phyloP scores from a whole-genome alignment of 2,113 vertebrate genomes.

The Brienomyrus brachyistius region DNA sequence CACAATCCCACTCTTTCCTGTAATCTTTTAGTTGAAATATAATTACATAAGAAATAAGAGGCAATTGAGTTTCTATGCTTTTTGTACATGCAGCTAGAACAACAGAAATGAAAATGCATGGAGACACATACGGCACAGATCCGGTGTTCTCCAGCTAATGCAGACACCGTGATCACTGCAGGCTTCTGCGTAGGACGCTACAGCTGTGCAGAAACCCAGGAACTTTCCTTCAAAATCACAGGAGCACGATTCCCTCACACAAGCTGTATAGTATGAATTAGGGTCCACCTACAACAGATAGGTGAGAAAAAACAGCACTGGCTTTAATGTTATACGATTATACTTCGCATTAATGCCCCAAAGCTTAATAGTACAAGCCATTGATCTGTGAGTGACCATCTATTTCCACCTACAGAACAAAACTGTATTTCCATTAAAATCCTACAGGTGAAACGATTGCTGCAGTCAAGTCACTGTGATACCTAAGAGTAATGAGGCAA shows the following conservation, averaged over 20 bases:
- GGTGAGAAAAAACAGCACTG: not conserved
- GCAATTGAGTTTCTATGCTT: not conserved
- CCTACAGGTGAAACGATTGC: not conserved
- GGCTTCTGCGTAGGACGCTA: conserved; percentile 71
- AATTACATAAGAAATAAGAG: not conserved
- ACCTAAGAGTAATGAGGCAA: not conserved
- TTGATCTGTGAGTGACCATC: not conserved
- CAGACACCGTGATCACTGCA: conserved; percentile 64
- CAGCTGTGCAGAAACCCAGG: conserved; percentile 73
- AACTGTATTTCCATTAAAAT: not conserved
- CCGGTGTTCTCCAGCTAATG: conserved; percentile 70
- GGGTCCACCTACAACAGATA: conserved; percentile 65
- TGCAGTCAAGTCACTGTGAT: not conserved
- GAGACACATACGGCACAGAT: conserved; percentile 70
- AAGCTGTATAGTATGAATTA: conserved; percentile 60
- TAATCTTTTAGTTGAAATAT: not conserved
- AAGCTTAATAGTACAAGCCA: not conserved
- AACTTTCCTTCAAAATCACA: conserved; percentile 77
- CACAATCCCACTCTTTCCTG: not conserved
- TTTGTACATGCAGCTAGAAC: not conserved
- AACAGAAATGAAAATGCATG: not conserved
- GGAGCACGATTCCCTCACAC: conserved; percentile 71
- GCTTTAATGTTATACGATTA: not conserved
- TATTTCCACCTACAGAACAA: not conserved
- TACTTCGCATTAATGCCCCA: too few relatives aligned